Conservation (phyloP, 1,140 invertebrate species). For the Lerema accius region DNA sequence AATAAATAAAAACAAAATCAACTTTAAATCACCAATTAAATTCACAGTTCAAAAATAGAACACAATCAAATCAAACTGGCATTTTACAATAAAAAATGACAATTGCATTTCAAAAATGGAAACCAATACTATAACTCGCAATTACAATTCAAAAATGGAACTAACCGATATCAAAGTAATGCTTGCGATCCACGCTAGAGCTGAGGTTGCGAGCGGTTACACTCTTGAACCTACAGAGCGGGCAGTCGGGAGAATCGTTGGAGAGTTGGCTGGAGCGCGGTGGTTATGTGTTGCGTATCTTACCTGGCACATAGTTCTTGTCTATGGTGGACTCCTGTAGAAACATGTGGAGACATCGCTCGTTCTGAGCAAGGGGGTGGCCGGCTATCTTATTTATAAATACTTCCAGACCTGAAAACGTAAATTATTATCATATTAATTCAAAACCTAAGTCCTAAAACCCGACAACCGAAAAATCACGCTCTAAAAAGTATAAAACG, state of each 20-base stretch:
- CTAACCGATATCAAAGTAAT: slow-evolving; percentile 23
- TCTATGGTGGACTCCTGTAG: slow-evolving; percentile 98
- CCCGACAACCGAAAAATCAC: no score
- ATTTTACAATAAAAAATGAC: no score
- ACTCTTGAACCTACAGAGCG: slow-evolving; percentile 23
- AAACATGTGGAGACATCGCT: slow-evolving; percentile 99
- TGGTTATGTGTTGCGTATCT: slow-evolving; percentile 97
- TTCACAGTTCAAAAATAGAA: no score
- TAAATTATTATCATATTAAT: no score
- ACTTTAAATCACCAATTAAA: no score
- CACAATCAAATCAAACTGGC: neutral
- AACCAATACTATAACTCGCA: no score
- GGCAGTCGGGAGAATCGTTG: slow-evolving; percentile 56
- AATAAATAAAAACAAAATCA: no score
- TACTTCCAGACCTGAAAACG: slow-evolving; percentile 90
- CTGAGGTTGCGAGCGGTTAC: slow-evolving; percentile 6
- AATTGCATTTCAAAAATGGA: neutral
- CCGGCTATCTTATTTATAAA: slow-evolving; percentile 99
- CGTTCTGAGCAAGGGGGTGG: slow-evolving; percentile 99
- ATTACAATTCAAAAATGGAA: neutral
- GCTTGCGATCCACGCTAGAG: slow-evolving; percentile 5
- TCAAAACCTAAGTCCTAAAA: no score
- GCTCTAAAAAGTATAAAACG: no score
- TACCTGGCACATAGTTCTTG: slow-evolving; percentile 99
- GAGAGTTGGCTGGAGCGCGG: slow-evolving; percentile 45